Conservation (phyloP, 2,888 invertebrate species). For the Muscina levida region DNA sequence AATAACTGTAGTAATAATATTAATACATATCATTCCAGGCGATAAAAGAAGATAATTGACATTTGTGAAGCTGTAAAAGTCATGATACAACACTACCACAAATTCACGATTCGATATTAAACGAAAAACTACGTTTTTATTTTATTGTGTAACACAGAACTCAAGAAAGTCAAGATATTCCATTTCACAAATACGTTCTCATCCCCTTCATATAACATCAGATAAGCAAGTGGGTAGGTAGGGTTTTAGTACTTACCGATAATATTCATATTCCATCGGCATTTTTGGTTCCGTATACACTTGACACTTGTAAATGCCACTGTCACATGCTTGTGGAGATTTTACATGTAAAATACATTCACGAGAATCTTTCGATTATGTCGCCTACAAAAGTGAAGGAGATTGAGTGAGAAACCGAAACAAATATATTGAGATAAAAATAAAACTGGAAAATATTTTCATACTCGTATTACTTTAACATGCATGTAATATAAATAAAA, state of each 20-base stretch:
- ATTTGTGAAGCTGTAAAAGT: neutral
- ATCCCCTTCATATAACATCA: too few relatives aligned
- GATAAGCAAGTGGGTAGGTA: too few relatives aligned
- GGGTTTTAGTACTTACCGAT: slow-evolving; percentile 89
- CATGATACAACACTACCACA: too few relatives aligned
- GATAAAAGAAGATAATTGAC: neutral
- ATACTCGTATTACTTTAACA: neutral
- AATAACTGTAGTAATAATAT: too few relatives aligned
- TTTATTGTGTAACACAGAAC: too few relatives aligned
- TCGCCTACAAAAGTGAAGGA: slow-evolving; percentile 71
- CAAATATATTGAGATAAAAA: slow-evolving; percentile 4
- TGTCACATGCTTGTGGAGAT: slow-evolving; percentile 90
- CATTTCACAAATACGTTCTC: too few relatives aligned
- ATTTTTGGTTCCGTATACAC: slow-evolving; percentile 91
- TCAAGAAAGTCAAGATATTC: too few relatives aligned
- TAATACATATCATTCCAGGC: too few relatives aligned
- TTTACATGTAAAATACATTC: slow-evolving; percentile 95
- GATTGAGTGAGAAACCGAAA: neutral
- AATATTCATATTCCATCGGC: slow-evolving; percentile 92
- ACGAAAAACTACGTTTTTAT: too few relatives aligned
- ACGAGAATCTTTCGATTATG: slow-evolving; percentile 86
- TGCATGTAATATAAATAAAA: slow-evolving; percentile 7
- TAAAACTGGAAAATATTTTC: neutral
- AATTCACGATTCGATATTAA: too few relatives aligned
- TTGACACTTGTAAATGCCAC: slow-evolving; percentile 84